Evolutionary conservation across 2,888 invertebrate genomes (phyloP).

Genomic region (Calameuta pallipes): DNA sequence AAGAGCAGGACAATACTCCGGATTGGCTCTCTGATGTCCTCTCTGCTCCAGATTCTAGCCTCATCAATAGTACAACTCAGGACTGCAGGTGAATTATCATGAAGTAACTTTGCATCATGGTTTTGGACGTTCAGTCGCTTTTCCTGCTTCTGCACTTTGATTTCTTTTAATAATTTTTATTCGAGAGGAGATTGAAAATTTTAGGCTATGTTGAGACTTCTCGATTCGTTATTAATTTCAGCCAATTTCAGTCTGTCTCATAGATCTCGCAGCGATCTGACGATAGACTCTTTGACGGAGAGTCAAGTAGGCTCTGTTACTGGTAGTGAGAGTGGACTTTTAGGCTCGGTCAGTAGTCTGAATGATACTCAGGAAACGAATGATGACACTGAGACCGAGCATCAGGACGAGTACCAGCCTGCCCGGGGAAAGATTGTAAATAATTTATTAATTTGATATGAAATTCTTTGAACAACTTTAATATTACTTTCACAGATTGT

Average conservation of each 20-base stretch:
- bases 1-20: conserved; percentile 62
- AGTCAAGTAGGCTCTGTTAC: conserved; percentile 63
- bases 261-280: conserved; percentile 63
- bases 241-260: conserved; percentile 52
- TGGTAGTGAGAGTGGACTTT: conserved; percentile 60
- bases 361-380: conserved; percentile 67
- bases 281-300: conserved; percentile 64
- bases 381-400: conserved; percentile 65
- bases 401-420: conserved; percentile 72
- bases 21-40: conserved; percentile 72
- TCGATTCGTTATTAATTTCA: conserved; percentile 11
- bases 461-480: not conserved
- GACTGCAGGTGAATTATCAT: conserved; percentile 59
- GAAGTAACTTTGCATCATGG: not conserved
- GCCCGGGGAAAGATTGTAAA: conserved; percentile 74
- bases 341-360: conserved; percentile 70
- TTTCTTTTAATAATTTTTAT: not conserved
- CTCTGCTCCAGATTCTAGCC: conserved; percentile 68
- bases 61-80: conserved; percentile 60
- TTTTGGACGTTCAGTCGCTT: not conserved
- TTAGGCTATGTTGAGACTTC: conserved; percentile 1
- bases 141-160: not conserved
- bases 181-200: not conserved
- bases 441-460: not conserved
- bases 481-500: not conserved